Base-by-base conservation (phyloP, 2,888 invertebrate species). In the Asteroscopus sphinx region DNA sequence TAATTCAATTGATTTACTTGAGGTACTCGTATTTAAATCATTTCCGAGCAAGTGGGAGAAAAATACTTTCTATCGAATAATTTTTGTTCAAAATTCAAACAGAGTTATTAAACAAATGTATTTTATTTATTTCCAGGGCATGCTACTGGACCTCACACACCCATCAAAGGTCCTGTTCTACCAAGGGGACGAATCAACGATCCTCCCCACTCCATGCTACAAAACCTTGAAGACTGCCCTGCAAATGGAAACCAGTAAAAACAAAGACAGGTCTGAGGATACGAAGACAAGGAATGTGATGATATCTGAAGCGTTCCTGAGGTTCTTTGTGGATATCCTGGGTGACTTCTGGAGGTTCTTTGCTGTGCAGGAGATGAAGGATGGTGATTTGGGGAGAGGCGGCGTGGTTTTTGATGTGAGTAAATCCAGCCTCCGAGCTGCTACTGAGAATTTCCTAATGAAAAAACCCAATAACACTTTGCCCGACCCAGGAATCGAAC, bases 141-240 rank as follows among this genome's bases (percentile, higher is more conserved):
- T 98, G 85, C 95, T 97, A 0, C 96, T 98, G 51, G 97, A 98
- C 85, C 88, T 98, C 41, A 96, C 87, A 0, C 81, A 85, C 2
- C 94, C 94, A 0, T 92, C 95, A 3, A 93, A 95, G 57, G 95
- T 97, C 0, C 78, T 96, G 0, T 95, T 95, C 77, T 95, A 95
- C 67, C 96, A 96, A 67, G 97, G 97, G 0, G 98, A 98, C 85
- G 98, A 98, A 79, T 94, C 95, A 0, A 96, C 96, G 3, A 96
- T 98, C 25, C 89, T 98, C 13, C 97, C 97, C 0, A 94, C 95
- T 1, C 94, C 96, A 36, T 94, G 97, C 57, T 95, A 96, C 63
- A 96, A 96, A 74, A 96, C 96, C 0, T 89, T 98, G 26, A 95
- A 95, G 75, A 95, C 93, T 0, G 88, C 94, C 0, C 72, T 94